Conservation (phyloP, 2,113 vertebrate genomes). For the Anser cygnoides region DNA sequence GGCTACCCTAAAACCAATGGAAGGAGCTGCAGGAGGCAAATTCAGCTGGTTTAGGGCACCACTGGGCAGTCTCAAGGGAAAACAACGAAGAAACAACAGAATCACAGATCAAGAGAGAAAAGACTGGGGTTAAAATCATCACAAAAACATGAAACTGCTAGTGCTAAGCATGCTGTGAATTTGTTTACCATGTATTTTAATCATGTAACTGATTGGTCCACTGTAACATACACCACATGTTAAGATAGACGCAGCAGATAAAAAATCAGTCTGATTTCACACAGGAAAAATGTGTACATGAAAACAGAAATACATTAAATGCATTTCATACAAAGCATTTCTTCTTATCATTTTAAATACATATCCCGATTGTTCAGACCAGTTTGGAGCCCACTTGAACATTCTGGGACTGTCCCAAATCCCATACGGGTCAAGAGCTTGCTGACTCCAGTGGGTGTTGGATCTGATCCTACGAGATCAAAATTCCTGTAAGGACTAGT, state of each 20-base stretch:
- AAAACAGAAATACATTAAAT: conserved; percentile 33
- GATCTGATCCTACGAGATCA: conserved; percentile 22
- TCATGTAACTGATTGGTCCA: conserved; percentile 20
- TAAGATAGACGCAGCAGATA: conserved; percentile 38
- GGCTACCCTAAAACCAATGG: not conserved
- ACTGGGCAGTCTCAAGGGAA: not conserved
- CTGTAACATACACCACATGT: conserved; percentile 41
- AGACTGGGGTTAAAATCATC: not conserved
- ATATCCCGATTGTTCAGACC: conserved; percentile 8
- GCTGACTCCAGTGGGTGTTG: conserved; percentile 39
- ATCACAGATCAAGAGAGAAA: not conserved
- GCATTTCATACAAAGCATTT: conserved; percentile 15
- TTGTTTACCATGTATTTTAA: conserved; percentile 30
- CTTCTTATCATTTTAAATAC: conserved; percentile 42
- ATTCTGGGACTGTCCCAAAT: conserved; percentile 46
- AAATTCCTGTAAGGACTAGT: conserved; percentile 35
- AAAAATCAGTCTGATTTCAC: conserved; percentile 53
- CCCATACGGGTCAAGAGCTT: conserved; percentile 37
- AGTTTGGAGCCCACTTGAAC: conserved; percentile 44
- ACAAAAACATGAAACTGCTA: not conserved
- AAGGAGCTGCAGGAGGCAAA: not conserved
- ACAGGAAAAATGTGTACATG: conserved; percentile 46
- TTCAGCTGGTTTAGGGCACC: fast-evolving
- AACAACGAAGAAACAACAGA: not conserved
- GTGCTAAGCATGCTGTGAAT: conserved; percentile 11